Conservation (phyloP, 1,140 invertebrate genomes). For the Aphis craccivora region DNA sequence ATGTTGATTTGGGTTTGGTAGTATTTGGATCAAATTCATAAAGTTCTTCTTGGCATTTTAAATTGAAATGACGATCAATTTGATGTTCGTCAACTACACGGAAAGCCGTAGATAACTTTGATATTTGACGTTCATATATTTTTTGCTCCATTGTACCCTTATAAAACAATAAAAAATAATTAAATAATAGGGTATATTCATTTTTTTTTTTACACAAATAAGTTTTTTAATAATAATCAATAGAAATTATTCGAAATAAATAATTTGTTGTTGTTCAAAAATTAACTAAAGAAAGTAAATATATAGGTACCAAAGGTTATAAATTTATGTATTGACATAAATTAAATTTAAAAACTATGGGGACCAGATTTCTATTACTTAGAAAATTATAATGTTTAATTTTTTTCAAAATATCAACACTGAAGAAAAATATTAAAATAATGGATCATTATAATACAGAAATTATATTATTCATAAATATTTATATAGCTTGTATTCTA, state of each 20-base stretch:
- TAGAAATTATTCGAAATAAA: neutral
- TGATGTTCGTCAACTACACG: slow-evolving; percentile 97
- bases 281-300: neutral
- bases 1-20: slow-evolving; percentile 62
- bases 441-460: neutral
- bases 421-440: neutral
- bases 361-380: too few species aligned
- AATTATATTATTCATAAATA: neutral
- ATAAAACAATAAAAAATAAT: neutral
- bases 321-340: too few species aligned
- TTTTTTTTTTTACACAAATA: neutral
- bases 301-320: too few species aligned
- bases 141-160: slow-evolving; percentile 98
- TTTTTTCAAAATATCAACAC: neutral
- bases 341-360: too few species aligned
- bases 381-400: too few species aligned
- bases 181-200: neutral
- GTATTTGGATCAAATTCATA: slow-evolving; percentile 83
- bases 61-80: slow-evolving; percentile 93
- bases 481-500: neutral
- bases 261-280: neutral
- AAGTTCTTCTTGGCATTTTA: slow-evolving; percentile 85
- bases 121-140: slow-evolving; percentile 95
- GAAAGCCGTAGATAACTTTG: slow-evolving; percentile 91
- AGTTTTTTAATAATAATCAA: neutral